Conservation (phyloP, 2,888 invertebrate species). For the Cryptops parisi region DNA sequence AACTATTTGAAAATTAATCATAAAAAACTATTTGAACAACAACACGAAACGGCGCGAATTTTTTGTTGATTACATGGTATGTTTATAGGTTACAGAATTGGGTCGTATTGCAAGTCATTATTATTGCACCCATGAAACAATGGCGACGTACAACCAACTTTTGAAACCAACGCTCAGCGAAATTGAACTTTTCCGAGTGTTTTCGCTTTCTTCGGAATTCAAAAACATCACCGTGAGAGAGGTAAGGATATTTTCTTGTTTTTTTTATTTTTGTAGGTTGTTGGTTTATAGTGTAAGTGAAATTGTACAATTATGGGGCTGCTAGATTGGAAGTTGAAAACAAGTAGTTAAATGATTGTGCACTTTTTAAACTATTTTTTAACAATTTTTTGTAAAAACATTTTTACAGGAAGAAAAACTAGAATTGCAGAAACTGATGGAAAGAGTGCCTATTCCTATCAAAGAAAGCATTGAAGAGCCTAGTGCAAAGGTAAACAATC, state of each 20-base stretch:
- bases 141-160: conserved; percentile 91
- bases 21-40: too few relatives aligned
- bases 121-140: conserved; percentile 94
- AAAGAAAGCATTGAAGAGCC: conserved; percentile 98
- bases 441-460: conserved; percentile 93
- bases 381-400: too few relatives aligned
- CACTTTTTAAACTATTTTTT: neutral
- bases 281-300: neutral
- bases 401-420: conserved; percentile 69
- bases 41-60: too few relatives aligned
- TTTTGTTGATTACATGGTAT: neutral
- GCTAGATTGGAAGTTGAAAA: neutral
- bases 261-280: neutral
- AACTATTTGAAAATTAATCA: conserved; percentile 5
- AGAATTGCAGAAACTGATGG: conserved; percentile 88
- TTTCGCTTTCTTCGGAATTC: conserved; percentile 95
- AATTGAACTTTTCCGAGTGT: conserved; percentile 93
- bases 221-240: conserved; percentile 79
- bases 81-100: conserved; percentile 65
- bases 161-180: conserved; percentile 92
- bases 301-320: neutral
- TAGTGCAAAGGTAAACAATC: conserved; percentile 74
- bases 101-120: conserved; percentile 97
- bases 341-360: conserved; percentile 2
- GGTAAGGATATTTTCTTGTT: conserved; percentile 13